Conservation (phyloP, 2,888 invertebrate species). For the Lithophane semibrunnea region DNA sequence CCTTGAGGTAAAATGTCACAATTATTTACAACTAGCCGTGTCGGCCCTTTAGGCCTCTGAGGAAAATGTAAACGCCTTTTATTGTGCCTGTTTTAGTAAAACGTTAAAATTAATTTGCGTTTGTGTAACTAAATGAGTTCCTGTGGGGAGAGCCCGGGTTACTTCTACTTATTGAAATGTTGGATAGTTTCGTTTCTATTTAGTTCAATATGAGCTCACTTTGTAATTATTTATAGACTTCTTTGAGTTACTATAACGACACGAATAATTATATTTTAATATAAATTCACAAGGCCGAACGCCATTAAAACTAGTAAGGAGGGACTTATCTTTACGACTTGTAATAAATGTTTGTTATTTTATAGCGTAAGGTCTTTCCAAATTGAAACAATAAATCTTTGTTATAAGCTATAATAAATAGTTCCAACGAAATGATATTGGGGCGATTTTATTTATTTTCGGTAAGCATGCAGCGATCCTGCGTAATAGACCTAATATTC, state of each 20-base stretch:
- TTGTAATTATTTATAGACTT: conserved; percentile 16
- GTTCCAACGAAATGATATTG: conserved; percentile 53
- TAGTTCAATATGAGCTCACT: conserved; percentile 1
- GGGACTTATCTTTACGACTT: conserved; percentile 62
- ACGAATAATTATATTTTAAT: conserved; percentile 17
- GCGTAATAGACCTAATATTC: conserved; percentile 42
- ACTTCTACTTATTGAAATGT: conserved; percentile 45
- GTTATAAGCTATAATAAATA: conserved; percentile 64
- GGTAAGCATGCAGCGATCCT: conserved; percentile 30
- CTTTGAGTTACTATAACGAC: conserved; percentile 10
- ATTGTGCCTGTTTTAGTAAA: conserved; percentile 75
- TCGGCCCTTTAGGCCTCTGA: conserved; percentile 71
- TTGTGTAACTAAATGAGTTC: conserved; percentile 70
- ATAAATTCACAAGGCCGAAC: conserved; percentile 36
- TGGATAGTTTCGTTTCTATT: conserved; percentile 48
- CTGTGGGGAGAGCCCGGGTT: conserved; percentile 59
- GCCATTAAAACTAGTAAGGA: conserved; percentile 48
- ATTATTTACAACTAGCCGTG: conserved; percentile 80
- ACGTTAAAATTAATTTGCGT: conserved; percentile 78
- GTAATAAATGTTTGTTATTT: conserved; percentile 65
- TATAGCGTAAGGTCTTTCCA: conserved; percentile 57
- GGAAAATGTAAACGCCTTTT: conserved; percentile 77
- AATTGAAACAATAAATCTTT: conserved; percentile 64
- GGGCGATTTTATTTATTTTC: conserved; percentile 56
- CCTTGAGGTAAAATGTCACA: conserved; percentile 79